Base-by-base conservation (phyloP, 1,140 invertebrate genomes). In the Drosophila ambigua region DNA sequence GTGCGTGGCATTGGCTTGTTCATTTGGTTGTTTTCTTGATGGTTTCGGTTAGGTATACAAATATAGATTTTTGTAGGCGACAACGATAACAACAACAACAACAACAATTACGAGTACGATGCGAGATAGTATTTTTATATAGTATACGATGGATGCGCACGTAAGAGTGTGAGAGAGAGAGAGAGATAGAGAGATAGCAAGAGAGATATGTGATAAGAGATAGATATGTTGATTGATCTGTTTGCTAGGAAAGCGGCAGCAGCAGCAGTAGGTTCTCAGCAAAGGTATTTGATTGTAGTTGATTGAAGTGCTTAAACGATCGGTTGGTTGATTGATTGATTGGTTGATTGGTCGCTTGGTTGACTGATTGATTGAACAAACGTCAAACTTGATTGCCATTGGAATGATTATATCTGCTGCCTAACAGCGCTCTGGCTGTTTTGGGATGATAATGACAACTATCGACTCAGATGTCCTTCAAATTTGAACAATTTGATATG, bases 81-180 rank as follows among this genome's bases (percentile, higher is more conserved):
- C 67, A 46, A 43, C 75, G 49, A 67, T 65, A 59, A 76, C 57
- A 78, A 77, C 73, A 73, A 74, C 62, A 69, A 74, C 81, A 49
- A 77, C 58, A 68, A 62, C 49, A 64, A 48, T 35, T 52, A 68
- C 46, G 59, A 16, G 58, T 54, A 68, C 43, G 67, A 74, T 66
- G 68, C 44, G 16, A 46, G 45, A 16, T 46, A 46, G n/a, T 13
- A 63, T 51, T 65, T 6, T 28, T 69, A 55, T 46, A 63, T 11
- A 54, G n/a, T 24, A 41, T 68, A 35, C 35, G 15, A 60, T 49
- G 51, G 31, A 49, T 44, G 50, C 24, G 15, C 11, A 50, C 67
- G 55, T 24, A 52, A 44, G 15, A 55, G 55, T 20, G 45, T 8
- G 26, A 11, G 51, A 55, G 50, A 67, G 51, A 55, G 50, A 67